Conservation (phyloP, 2,797 vertebrate species). For the Muscicapa striata region DNA sequence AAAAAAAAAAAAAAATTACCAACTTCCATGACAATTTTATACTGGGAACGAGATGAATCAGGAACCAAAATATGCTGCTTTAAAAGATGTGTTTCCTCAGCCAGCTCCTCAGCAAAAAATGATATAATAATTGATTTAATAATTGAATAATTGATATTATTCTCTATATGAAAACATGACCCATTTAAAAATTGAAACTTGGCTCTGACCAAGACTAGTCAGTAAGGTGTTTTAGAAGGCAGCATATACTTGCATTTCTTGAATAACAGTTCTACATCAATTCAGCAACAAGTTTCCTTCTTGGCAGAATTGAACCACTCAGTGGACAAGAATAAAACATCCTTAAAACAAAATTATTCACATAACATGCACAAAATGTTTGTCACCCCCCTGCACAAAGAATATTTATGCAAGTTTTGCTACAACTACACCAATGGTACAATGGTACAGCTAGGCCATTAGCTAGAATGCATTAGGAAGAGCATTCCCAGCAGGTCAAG, state of each 20-base stretch:
- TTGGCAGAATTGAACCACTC: not conserved
- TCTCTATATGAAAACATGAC: not conserved
- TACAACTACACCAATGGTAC: not conserved
- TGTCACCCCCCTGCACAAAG: rapidly evolving
- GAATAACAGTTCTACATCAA: not conserved
- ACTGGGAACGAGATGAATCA: not conserved
- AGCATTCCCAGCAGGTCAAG: not conserved
- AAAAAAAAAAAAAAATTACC: not conserved
- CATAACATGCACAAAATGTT: not conserved
- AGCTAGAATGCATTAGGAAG: not conserved
- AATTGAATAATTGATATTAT: not conserved
- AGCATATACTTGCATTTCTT: not conserved
- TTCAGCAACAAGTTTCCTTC: not conserved
- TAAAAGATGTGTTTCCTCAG: not conserved
- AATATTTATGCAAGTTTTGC: not conserved
- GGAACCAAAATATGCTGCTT: not conserved
- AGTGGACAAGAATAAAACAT: not conserved
- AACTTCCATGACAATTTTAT: not conserved
- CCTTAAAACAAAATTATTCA: not conserved
- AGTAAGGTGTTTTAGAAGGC: not conserved
- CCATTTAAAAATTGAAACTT: not conserved
- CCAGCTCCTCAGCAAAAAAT: not conserved
- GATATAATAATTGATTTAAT: not conserved
- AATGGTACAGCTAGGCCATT: not conserved
- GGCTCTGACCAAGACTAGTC: not conserved